Evolutionary conservation across 2,888 invertebrate species (phyloP).

Genomic region (Phalangium opilio): DNA sequence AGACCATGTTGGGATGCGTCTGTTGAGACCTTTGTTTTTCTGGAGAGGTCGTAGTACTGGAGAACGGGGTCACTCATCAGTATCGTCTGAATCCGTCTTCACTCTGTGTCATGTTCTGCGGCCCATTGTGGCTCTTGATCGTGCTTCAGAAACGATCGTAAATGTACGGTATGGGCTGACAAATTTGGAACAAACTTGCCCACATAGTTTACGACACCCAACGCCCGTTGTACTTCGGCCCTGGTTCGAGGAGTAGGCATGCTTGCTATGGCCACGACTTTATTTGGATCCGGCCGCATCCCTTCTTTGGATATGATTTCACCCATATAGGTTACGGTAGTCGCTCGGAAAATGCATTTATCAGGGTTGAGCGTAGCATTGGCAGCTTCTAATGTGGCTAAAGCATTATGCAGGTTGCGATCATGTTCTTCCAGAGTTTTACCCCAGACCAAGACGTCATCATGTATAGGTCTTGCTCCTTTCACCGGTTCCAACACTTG

Average conservation of each 20-base stretch:
- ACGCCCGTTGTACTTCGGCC: not conserved
- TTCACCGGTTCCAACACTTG: not conserved
- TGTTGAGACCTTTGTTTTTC: conserved; percentile 6
- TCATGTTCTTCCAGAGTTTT: not conserved
- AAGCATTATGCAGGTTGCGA: conserved; percentile 4
- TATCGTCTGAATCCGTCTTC: conserved; percentile 1
- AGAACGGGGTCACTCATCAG: conserved; percentile 24
- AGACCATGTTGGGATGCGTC: not conserved
- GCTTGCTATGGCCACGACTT: conserved; percentile 1
- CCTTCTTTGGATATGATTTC: conserved; percentile 5
- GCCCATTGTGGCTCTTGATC: not conserved
- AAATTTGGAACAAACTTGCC: not conserved
- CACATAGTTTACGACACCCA: not conserved
- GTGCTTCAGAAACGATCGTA: not conserved
- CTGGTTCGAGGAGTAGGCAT: conserved; percentile 2
- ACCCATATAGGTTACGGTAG: conserved; percentile 5
- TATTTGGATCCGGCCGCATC: conserved; percentile 4
- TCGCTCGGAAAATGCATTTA: conserved; percentile 1
- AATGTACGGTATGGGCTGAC: not conserved
- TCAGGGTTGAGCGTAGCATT: conserved; percentile 1
- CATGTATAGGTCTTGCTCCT: conserved; percentile 2
- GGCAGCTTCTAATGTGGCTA: not conserved
- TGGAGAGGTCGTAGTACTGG: conserved; percentile 24
- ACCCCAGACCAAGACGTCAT: not conserved
- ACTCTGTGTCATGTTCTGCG: not conserved